Conservation (phyloP, 1,140 invertebrate species). For the Leguminivora glycinivorella region DNA sequence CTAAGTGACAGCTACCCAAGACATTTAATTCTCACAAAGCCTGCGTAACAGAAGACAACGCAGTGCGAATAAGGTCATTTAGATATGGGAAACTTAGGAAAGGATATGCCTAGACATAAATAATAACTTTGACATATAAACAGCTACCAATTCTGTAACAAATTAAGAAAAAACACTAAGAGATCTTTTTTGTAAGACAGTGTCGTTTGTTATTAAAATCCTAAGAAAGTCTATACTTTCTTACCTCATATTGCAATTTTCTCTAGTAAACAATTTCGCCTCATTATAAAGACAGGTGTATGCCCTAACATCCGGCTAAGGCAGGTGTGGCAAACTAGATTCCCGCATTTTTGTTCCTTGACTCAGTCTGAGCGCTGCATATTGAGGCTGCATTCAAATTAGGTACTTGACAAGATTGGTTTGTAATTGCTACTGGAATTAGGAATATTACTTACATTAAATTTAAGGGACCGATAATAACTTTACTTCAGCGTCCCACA, state of each 20-base stretch:
- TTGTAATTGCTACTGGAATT: neutral
- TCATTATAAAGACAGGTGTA: slow-evolving; percentile 4
- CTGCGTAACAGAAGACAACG: neutral
- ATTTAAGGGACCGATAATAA: too few species aligned
- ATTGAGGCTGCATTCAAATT: neutral
- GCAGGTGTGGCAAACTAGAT: slow-evolving; percentile 25
- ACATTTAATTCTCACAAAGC: neutral
- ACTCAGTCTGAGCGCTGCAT: neutral
- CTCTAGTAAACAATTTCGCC: neutral
- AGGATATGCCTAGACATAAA: too few species aligned
- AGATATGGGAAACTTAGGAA: neutral
- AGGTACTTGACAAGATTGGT: neutral
- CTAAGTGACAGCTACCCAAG: slow-evolving; percentile 1
- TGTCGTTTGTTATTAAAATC: neutral
- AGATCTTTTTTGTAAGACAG: too few species aligned
- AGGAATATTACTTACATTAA: too few species aligned
- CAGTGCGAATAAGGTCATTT: neutral
- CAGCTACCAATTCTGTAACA: neutral
- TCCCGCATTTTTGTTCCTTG: slow-evolving; percentile 17
- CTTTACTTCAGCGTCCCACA: too few species aligned
- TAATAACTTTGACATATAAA: neutral
- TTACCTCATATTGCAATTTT: neutral
- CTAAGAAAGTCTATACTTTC: neutral
- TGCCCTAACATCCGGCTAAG: slow-evolving; percentile 6
- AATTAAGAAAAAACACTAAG: neutral